A percentile compares a stretch with the other conserved stretches of the same genome.
Conservation (phyloP, 2,797 vertebrate species). For the Hydrophis major region DNA sequence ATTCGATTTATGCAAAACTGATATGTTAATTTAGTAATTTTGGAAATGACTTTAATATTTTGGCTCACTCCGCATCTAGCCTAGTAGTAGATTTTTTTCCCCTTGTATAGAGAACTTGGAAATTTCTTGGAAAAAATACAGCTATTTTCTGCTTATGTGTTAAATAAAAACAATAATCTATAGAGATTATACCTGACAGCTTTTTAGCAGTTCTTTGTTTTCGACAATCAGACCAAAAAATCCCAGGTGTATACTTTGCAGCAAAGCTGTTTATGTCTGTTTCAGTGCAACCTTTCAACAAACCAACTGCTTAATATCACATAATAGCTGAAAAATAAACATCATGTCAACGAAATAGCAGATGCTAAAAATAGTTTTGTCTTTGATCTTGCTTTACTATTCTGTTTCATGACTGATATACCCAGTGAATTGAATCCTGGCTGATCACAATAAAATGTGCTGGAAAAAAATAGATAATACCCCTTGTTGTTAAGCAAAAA, state of each 20-base stretch:
- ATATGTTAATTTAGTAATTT: not conserved
- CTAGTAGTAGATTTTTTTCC: not conserved
- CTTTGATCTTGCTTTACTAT: slow-evolving; percentile 15
- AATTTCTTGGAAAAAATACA: slow-evolving; percentile 47
- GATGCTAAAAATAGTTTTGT: slow-evolving; percentile 25
- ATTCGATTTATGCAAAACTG: slow-evolving; percentile 34
- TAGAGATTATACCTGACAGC: not conserved
- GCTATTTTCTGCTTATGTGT: slow-evolving; percentile 33
- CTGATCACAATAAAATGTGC: not conserved
- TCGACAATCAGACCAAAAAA: not conserved
- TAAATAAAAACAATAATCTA: slow-evolving; percentile 39
- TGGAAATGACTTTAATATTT: not conserved
- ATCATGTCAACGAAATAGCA: slow-evolving; percentile 6
- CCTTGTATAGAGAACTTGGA: slow-evolving; percentile 13
- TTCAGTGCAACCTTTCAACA: not conserved
- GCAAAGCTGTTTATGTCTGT: slow-evolving; percentile 8
- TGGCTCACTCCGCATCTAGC: not conserved
- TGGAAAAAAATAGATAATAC: not conserved
- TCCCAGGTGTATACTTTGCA: slow-evolving; percentile 1
- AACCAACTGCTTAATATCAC: not conserved
- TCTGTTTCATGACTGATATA: not conserved
- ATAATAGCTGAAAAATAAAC: slow-evolving; percentile 13
- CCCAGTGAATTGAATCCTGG: not conserved
- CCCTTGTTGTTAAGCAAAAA: not conserved
- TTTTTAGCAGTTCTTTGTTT: slow-evolving; percentile 12